These are phyloP conservation scores for Brachionus paranguensis DNA, from an alignment of 1,140 invertebrate species.

Conservation along the genomic window DNA sequence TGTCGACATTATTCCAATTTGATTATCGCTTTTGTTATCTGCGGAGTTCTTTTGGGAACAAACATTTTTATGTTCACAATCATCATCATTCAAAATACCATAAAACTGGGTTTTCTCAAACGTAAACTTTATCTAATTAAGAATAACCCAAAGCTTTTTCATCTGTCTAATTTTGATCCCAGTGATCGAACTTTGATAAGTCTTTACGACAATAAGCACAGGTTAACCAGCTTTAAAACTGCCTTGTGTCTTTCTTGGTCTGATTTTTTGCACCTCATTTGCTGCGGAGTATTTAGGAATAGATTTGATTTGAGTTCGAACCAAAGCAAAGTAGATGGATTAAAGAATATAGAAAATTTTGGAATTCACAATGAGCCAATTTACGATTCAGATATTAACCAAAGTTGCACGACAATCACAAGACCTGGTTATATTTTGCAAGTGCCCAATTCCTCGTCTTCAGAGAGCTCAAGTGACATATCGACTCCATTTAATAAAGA, in stretches of 20 bases:
- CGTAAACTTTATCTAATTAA: not conserved
- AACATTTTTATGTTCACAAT: constrained; percentile 39
- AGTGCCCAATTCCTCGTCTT: constrained; percentile 6
- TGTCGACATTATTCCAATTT: constrained; percentile 36
- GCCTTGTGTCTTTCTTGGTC: not conserved
- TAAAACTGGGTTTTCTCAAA: constrained; percentile 10
- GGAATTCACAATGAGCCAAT: constrained; percentile 4
- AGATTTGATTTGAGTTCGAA: not conserved
- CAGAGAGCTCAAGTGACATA: not conserved
- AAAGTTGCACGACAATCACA: constrained; percentile 31
- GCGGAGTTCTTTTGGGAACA: constrained; percentile 28
- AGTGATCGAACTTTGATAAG: not conserved
- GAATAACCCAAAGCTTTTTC: not conserved
- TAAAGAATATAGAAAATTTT: constrained; percentile 7
- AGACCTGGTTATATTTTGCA: constrained; percentile 36
- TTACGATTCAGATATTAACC: constrained; percentile 8
- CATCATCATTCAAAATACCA: constrained; percentile 34
- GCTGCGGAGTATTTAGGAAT: not conserved
- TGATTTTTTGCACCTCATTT: not conserved
- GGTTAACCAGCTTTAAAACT: not conserved
- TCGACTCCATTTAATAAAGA: constrained; percentile 23
- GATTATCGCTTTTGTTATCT: constrained; percentile 29
- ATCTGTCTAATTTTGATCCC: not conserved
- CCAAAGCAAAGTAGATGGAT: not conserved
- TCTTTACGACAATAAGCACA: constrained; percentile 9